Evolutionary conservation across 2,888 invertebrate genomes (phyloP), one percentile per base, ranked within the genome.

Genomic region (Congeria kusceri): DNA sequence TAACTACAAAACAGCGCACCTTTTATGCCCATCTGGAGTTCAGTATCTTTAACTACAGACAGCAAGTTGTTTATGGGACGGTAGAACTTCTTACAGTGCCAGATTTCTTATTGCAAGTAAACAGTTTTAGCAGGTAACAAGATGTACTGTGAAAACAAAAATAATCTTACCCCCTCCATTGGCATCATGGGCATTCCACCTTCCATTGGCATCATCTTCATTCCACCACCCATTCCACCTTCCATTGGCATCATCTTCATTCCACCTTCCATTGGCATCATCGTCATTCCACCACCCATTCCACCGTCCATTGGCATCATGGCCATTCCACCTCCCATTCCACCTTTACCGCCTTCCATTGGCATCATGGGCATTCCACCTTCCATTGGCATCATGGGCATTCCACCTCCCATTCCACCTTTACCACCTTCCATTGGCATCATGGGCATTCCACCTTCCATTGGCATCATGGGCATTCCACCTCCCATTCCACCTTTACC

Each of bases 271-370:
- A 49, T 49, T 49, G 49, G 49, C 20, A 49, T 58, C 58, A 58
- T 58, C 27, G 5, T 15, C 58, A 58, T 58, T 58, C 58, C 58
- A 25, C 58, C 58, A 25, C 58, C 58, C 49, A 49, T 58, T 18
- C n/a, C n/a, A n/a, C n/a, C n/a, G n/a, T 25, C 58, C 25, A 58
- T 58, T 15, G 28, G 28, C 58, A 58, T 32, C 32, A 4, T 32
- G n/a, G n/a, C 11, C 62, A 62, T 62, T 62, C 62, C 62, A 62
- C 32, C 32, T 28, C 62, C 62, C 62, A 62, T 69, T 4, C 44
- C 59, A 53, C 7, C 53, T n/a, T n/a, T n/a, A n/a, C n/a, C n/a
- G n/a, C n/a, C n/a, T n/a, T n/a, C n/a, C n/a, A n/a, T n/a, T n/a
- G n/a, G n/a, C n/a, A n/a, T n/a, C n/a, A n/a, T n/a, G n/a, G n/a